Evolutionary conservation across 2,797 vertebrate species (phyloP).

Genomic region (Oryzias sinensis): DNA sequence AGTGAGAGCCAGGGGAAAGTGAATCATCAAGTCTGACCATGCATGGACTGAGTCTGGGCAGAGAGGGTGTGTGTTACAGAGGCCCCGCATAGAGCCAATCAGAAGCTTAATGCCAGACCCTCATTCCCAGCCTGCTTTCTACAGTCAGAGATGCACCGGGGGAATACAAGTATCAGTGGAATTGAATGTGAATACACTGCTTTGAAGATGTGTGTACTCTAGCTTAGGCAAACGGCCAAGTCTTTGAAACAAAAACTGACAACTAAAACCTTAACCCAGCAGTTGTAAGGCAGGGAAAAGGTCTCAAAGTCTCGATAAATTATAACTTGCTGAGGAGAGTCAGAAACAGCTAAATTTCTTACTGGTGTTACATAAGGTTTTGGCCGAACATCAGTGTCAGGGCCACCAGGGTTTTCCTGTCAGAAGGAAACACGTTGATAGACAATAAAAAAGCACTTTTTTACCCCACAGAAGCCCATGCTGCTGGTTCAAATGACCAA

Average conservation of each 20-base stretch:
- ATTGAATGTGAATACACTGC: constrained; percentile 18
- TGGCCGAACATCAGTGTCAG: constrained; percentile 41
- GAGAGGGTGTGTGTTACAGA: constrained; percentile 36
- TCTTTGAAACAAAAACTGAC: constrained; percentile 11
- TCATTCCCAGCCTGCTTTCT: constrained; percentile 8
- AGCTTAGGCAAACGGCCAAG: constrained; percentile 7
- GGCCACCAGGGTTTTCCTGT: constrained; percentile 42
- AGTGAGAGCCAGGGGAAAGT: constrained; percentile 55
- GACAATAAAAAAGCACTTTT: constrained; percentile 29
- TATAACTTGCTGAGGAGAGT: constrained; percentile 3
- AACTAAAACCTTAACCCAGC: constrained; percentile 7
- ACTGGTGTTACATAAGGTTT: constrained; percentile 42
- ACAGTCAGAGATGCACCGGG: constrained; percentile 19
- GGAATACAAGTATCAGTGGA: constrained; percentile 27
- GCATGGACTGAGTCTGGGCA: constrained; percentile 41
- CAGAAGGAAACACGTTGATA: constrained; percentile 34
- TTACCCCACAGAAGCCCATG: constrained; percentile 23
- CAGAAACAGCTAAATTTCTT: constrained; percentile 10
- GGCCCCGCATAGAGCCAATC: constrained; percentile 45
- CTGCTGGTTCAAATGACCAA: background rate
- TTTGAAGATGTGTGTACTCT: background rate
- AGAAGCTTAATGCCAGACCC: constrained; percentile 9
- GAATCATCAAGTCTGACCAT: constrained; percentile 60
- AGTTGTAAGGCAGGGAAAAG: constrained; percentile 18
- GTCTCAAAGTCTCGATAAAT: constrained; percentile 15